phyloP scores from a whole-genome alignment of 2,888 invertebrate species.

The Temnothorax ravouxi region DNA sequence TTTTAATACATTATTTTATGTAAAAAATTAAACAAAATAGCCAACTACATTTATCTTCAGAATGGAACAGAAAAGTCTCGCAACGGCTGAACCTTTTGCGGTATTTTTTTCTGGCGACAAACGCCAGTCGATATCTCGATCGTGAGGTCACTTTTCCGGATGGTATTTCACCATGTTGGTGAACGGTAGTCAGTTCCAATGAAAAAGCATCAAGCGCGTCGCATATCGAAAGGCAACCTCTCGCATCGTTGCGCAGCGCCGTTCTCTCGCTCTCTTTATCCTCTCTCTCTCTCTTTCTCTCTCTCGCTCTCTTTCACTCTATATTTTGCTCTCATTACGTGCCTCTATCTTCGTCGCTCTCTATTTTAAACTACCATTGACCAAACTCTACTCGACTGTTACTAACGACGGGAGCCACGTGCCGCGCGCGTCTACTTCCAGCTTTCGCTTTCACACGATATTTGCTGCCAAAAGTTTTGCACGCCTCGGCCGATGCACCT shows the following conservation, averaged over 20 bases:
- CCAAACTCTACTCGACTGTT: conserved; percentile 81
- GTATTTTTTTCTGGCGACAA: background rate
- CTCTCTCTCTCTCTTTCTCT: background rate
- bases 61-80: background rate
- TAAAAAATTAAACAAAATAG: background rate
- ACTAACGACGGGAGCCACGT: conserved; percentile 76
- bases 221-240: conserved; percentile 68
- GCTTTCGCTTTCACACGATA: conserved; percentile 70
- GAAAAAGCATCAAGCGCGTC: conserved; percentile 72
- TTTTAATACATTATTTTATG: background rate
- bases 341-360: conserved; percentile 61
- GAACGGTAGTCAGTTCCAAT: conserved; percentile 40
- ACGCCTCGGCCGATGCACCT: conserved; percentile 37
- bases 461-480: conserved; percentile 42
- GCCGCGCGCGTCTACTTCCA: conserved; percentile 35
- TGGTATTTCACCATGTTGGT: conserved; percentile 22
- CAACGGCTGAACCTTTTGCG: background rate
- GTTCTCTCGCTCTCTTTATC: conserved; percentile 36
- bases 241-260: conserved; percentile 66
- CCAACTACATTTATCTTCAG: background rate
- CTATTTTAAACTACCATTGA: conserved; percentile 83
- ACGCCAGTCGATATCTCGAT: conserved; percentile 23
- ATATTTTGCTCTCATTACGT: conserved; percentile 56
- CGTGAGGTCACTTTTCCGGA: conserved; percentile 34
- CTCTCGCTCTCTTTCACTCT: conserved; percentile 18